Evolutionary conservation across 2,888 invertebrate species (phyloP), one percentile per base, ranked within the genome.

Genomic region (Plebejus argus): DNA sequence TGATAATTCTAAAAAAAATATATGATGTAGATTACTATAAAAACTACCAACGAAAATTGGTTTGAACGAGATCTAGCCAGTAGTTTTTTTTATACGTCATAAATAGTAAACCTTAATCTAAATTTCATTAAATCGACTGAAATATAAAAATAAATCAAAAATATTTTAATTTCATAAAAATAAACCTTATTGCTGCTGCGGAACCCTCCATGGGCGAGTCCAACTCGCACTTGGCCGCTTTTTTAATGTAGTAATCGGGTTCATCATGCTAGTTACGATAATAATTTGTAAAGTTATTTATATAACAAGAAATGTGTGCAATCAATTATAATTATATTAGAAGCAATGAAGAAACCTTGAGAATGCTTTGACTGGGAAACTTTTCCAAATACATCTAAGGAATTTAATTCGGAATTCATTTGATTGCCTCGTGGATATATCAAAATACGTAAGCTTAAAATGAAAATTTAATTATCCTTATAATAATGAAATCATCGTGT

Each of bases 401-500:
- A 66, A 28, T 28, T 15, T 15, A 4, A 61, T 28, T 66, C 15
- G 28, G 28, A 15, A 15, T 66, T 28, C 12, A 6, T 33, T 66
- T 18, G 15, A 33, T 66, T 18, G 28, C 28, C 23, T 58, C 20
- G 20, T 61, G 10, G 20, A 20, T n/a, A 58, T 10, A 20, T 61
- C 61, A 61, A 61, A 39, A 39, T 39, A 20, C 23, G 61, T 20
- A 23, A 10, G 66, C 66, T 23, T 82, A 80, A 80, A 80, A 82
- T 81, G 79, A 84, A 82, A 33, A 80, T 83, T 81, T 77, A 72
- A 76, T 79, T 78, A 80, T 82, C 78, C 70, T 79, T 83, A 80
- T 82, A 84, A 83, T 82, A 82, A 82, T 79, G 80, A 77, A 83
- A 84, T 83, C 15, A 82, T 83, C 83, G 82, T 83, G 84, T 82